These are phyloP conservation scores for Lontra canadensis DNA, from an alignment of 2,113 vertebrate species.

Conservation along the genomic window DNA sequence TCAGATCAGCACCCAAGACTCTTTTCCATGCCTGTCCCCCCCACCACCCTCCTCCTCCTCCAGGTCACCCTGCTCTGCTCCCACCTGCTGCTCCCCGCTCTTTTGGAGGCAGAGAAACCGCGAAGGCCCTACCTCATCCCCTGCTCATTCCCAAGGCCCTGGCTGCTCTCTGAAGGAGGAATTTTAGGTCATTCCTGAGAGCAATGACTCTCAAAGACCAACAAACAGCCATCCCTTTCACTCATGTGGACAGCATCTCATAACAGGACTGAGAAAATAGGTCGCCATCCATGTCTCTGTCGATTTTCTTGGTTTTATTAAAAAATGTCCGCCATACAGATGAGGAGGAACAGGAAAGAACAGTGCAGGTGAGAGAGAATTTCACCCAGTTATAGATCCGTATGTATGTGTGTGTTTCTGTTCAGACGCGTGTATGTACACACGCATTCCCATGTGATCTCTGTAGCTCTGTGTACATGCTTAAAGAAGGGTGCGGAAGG, in stretches of 20 bases:
- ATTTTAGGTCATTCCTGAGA: neutral
- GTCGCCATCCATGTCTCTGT: neutral
- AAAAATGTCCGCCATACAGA: neutral
- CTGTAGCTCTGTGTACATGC: neutral
- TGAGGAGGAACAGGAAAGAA: neutral
- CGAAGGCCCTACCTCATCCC: accelerated
- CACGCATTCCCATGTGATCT: neutral
- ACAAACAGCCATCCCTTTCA: neutral
- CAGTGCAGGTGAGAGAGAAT: neutral
- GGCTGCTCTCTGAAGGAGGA: neutral
- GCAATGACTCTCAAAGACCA: neutral
- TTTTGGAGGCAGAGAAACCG: neutral
- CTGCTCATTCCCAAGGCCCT: neutral
- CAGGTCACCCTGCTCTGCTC: neutral
- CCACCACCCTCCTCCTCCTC: neutral
- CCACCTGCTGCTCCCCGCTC: neutral
- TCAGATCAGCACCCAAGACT: neutral
- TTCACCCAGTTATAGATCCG: neutral
- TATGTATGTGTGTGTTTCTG: neutral
- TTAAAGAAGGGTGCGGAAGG: neutral
- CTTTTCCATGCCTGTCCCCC: neutral
- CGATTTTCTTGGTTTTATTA: neutral
- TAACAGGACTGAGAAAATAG: neutral
- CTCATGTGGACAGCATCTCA: neutral
- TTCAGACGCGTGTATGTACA: neutral